Evolutionary conservation across 2,888 invertebrate genomes (phyloP).

Genomic region (Sesia bembeciformis): DNA sequence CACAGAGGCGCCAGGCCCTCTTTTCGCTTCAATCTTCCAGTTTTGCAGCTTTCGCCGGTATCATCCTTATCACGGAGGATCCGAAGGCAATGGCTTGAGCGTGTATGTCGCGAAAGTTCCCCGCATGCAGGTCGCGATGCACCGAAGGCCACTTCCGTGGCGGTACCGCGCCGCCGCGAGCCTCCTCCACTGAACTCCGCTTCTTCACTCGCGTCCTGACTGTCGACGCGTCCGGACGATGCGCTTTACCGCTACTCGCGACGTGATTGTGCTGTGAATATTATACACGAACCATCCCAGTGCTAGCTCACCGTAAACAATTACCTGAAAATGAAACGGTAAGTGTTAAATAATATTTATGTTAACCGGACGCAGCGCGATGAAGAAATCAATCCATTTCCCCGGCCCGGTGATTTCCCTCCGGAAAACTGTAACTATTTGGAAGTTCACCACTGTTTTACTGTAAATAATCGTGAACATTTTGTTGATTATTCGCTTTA

Average conservation of each 20-base stretch:
- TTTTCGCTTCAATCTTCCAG: no score
- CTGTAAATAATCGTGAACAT: no score
- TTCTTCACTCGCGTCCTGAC: slow-evolving; percentile 43
- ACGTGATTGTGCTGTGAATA: slow-evolving; percentile 6
- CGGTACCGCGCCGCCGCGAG: background rate
- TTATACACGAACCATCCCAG: background rate
- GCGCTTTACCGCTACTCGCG: background rate
- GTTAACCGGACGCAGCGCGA: background rate
- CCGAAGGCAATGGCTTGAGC: background rate
- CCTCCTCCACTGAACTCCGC: background rate
- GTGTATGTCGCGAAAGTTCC: slow-evolving; percentile 13
- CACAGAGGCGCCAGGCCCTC: no score
- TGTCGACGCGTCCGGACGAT: slow-evolving; percentile 41
- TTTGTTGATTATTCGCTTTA: no score
- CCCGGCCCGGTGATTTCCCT: slow-evolving; percentile 28
- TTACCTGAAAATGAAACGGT: slow-evolving; percentile 27
- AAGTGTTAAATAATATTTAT: slow-evolving; percentile 16
- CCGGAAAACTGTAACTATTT: slow-evolving; percentile 22
- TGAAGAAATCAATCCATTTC: slow-evolving; percentile 11
- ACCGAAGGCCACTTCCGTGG: slow-evolving; percentile 16
- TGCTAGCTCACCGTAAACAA: background rate
- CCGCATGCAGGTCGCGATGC: slow-evolving; percentile 22
- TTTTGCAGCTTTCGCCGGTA: no score
- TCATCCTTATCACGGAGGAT: no score
- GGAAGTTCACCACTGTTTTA: background rate